A percentile compares a stretch with the other conserved stretches of the same genome.
Conservation (phyloP, 2,888 invertebrate species). For the Pelosia muscerda region DNA sequence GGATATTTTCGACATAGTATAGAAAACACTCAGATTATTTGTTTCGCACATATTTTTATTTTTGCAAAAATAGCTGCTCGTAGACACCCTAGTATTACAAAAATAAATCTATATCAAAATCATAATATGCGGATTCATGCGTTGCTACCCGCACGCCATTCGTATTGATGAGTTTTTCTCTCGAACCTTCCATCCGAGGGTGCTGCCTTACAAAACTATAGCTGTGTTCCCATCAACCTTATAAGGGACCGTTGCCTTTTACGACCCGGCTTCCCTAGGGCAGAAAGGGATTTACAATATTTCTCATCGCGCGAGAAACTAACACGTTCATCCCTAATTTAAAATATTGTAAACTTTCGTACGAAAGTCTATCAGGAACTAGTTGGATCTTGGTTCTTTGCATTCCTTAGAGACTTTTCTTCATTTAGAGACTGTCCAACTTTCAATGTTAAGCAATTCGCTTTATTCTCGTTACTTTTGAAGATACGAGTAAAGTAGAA, state of each 20-base stretch:
- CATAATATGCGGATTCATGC: conserved; percentile 15
- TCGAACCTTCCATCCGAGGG: conserved; percentile 23
- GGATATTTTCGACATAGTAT: too few relatives aligned
- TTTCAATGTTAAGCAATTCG: conserved; percentile 66
- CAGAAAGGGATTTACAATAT: conserved; percentile 40
- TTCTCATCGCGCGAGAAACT: conserved; percentile 32
- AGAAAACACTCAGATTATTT: too few relatives aligned
- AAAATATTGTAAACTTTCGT: conserved; percentile 43
- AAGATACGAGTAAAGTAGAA: conserved; percentile 46
- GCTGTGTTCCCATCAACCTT: conserved; percentile 30
- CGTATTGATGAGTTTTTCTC: conserved; percentile 33
- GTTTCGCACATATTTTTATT: neutral
- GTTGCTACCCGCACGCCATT: conserved; percentile 32
- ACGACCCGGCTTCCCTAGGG: conserved; percentile 45
- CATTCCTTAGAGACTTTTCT: conserved; percentile 48
- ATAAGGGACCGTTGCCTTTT: conserved; percentile 41
- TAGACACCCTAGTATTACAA: neutral
- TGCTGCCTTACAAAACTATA: conserved; percentile 32
- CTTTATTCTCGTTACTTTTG: conserved; percentile 41
- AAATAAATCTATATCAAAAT: conserved; percentile 3
- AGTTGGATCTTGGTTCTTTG: conserved; percentile 30
- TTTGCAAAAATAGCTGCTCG: neutral
- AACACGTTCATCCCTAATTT: conserved; percentile 28
- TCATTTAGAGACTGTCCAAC: conserved; percentile 65
- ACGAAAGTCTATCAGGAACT: conserved; percentile 26